phyloP scores from a whole-genome alignment of 2,113 vertebrate species.

The Jaculus jaculus region DNA sequence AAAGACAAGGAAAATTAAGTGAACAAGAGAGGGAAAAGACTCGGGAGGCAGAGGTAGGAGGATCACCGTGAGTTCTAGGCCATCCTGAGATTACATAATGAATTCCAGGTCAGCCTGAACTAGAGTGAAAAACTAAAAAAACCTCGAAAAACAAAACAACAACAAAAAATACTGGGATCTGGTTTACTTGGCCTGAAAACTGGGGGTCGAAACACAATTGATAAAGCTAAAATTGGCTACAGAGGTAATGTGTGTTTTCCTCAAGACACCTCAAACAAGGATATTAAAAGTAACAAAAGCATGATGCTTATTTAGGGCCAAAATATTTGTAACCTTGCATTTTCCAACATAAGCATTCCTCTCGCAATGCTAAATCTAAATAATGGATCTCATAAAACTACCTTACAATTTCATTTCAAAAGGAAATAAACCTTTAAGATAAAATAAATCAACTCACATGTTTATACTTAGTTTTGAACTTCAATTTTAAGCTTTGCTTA shows the following conservation, averaged over 20 bases:
- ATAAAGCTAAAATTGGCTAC: background rate
- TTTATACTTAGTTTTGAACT: background rate
- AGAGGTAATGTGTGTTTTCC: background rate
- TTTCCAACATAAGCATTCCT: background rate
- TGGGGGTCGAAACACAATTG: background rate
- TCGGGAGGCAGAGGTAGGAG: too few relatives aligned
- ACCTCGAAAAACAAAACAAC: too few relatives aligned
- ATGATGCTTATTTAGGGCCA: background rate
- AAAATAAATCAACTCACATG: background rate
- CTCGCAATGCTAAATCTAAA: background rate
- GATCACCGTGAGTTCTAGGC: too few relatives aligned
- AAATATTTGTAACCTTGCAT: too few relatives aligned
- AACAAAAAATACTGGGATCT: background rate
- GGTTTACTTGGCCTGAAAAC: background rate
- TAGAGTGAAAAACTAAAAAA: too few relatives aligned
- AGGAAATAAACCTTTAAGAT: background rate
- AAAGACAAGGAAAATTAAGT: background rate
- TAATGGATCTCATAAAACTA: background rate
- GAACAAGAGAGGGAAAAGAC: background rate
- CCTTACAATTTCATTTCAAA: too few relatives aligned
- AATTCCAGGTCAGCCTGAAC: too few relatives aligned
- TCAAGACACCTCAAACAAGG: background rate
- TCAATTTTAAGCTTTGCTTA: background rate
- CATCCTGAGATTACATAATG: too few relatives aligned
- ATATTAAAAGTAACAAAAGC: background rate